These are phyloP conservation scores for Actias luna DNA, from an alignment of 2,888 invertebrate genomes.

Conservation along the genomic window DNA sequence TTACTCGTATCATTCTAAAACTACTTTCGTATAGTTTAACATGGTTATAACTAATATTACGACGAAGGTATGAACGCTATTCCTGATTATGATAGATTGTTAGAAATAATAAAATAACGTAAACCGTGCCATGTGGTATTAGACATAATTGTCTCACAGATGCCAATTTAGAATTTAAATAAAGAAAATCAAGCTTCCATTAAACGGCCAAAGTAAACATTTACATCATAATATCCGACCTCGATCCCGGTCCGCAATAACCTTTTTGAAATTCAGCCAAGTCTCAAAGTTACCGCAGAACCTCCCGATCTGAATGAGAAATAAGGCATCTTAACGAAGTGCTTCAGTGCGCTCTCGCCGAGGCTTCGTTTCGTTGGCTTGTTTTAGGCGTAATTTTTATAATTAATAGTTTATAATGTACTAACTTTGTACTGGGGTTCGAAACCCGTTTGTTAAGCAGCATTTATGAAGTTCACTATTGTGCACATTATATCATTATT, in stretches of 20 bases:
- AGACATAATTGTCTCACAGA: background rate
- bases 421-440: no score
- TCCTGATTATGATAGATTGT: no score
- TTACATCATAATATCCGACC: slow-evolving; percentile 18
- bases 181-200: slow-evolving; percentile 14
- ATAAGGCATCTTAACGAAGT: slow-evolving; percentile 33
- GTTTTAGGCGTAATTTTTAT: background rate
- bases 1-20: no score
- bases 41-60: no score
- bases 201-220: slow-evolving; percentile 15
- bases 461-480: no score
- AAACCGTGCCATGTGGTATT: no score
- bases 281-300: slow-evolving; percentile 33
- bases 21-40: no score
- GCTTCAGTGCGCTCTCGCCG: slow-evolving; percentile 6
- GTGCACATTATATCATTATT: no score
- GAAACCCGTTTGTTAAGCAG: no score
- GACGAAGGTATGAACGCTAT: no score
- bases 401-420: background rate
- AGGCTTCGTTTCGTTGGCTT: background rate
- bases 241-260: slow-evolving; percentile 8
- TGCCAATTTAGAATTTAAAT: background rate
- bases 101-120: no score
- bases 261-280: slow-evolving; percentile 39
- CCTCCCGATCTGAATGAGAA: slow-evolving; percentile 34